phyloP scores from a whole-genome alignment of 2,888 invertebrate species.

The Hedya salicella region DNA sequence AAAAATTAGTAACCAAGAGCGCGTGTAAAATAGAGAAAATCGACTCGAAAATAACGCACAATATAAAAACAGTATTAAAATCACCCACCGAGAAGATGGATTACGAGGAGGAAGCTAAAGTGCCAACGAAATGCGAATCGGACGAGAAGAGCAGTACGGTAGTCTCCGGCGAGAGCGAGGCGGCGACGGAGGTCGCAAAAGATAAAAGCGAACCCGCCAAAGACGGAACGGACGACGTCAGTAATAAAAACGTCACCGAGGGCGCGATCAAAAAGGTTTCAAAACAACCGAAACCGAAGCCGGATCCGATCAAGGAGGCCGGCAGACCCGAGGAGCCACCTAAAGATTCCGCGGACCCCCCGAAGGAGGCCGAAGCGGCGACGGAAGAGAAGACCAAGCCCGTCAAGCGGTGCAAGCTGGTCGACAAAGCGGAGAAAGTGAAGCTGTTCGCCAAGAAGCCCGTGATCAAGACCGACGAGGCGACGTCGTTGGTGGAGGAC shows the following conservation, averaged over 20 bases:
- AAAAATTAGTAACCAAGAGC: slow-evolving; percentile 72
- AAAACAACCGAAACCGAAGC: slow-evolving; percentile 37
- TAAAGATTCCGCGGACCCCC: slow-evolving; percentile 29
- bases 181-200: slow-evolving; percentile 43
- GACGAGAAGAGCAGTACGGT: slow-evolving; percentile 51
- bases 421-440: slow-evolving; percentile 59
- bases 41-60: slow-evolving; percentile 73
- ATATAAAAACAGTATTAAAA: slow-evolving; percentile 76
- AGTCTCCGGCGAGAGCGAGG: slow-evolving; percentile 43
- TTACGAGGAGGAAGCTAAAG: slow-evolving; percentile 60
- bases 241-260: slow-evolving; percentile 38
- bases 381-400: slow-evolving; percentile 47
- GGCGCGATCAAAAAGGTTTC: slow-evolving; percentile 35
- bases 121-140: slow-evolving; percentile 50
- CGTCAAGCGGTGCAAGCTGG: slow-evolving; percentile 65
- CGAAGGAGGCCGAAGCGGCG: slow-evolving; percentile 45
- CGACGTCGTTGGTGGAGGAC: slow-evolving; percentile 70
- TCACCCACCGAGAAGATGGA: slow-evolving; percentile 63
- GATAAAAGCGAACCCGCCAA: slow-evolving; percentile 50
- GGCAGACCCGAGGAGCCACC: slow-evolving; percentile 50
- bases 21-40: slow-evolving; percentile 73
- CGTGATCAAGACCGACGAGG: slow-evolving; percentile 76
- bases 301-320: slow-evolving; percentile 28
- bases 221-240: slow-evolving; percentile 44
- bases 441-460: slow-evolving; percentile 76